Percentiles rank a stretch among this genome's conserved stretches.
These are phyloP conservation scores for Paradoxurus hermaphroditus DNA, from an alignment of 2,113 vertebrate species.

Conservation along the genomic window DNA sequence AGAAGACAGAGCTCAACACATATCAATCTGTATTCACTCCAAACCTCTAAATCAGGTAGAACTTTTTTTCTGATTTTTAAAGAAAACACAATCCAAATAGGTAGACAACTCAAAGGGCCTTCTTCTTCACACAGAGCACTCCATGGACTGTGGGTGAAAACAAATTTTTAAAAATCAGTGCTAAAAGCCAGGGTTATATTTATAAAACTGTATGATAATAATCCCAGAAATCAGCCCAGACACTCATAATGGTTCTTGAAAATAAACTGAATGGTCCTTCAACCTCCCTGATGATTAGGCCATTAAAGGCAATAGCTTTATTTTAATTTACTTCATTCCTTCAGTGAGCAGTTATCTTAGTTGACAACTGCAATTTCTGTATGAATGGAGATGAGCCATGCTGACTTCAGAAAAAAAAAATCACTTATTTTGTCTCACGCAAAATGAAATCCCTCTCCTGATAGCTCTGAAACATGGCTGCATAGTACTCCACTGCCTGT, in stretches of 20 bases:
- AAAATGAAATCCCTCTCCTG: background rate
- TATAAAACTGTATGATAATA: accelerated
- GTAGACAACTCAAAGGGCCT: background rate
- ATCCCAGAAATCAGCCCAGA: conserved; percentile 12
- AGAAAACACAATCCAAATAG: background rate
- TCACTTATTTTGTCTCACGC: background rate
- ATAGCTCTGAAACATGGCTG: background rate
- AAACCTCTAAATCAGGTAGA: background rate
- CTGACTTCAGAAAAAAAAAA: background rate
- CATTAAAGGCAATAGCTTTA: conserved; percentile 57
- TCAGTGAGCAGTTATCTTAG: conserved; percentile 9
- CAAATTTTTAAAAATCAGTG: background rate
- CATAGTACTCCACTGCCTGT: background rate
- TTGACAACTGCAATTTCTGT: background rate
- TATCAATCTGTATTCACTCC: background rate
- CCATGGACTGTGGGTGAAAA: background rate
- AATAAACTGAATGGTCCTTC: conserved; percentile 37
- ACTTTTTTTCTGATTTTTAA: background rate
- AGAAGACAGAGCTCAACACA: background rate
- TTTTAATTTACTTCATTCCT: conserved; percentile 51
- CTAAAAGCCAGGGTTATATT: conserved; percentile 31
- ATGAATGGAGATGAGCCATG: conserved; percentile 42
- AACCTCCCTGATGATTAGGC: conserved; percentile 21
- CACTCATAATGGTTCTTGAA: conserved; percentile 15
- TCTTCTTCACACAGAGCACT: background rate